phyloP scores from a whole-genome alignment of 2,888 invertebrate species.

The Poecilus cupreus region DNA sequence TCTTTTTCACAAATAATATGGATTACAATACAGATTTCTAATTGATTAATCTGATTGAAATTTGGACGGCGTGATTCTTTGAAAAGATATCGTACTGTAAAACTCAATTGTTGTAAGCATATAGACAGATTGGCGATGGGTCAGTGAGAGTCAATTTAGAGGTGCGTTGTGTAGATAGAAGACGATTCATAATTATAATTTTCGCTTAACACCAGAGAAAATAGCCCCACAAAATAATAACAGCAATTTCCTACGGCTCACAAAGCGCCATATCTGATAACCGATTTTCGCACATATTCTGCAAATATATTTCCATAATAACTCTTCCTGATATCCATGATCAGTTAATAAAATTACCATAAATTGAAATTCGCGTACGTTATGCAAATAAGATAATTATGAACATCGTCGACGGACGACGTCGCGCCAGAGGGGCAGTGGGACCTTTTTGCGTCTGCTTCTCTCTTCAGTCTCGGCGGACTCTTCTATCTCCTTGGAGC shows the following conservation, averaged over 20 bases:
- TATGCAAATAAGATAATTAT: slow-evolving; percentile 47
- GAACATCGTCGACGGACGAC: neutral
- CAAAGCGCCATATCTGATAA: neutral
- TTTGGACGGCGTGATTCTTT: too few species aligned
- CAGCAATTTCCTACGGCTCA: slow-evolving; percentile 1
- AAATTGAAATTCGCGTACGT: slow-evolving; percentile 45
- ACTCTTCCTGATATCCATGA: slow-evolving; percentile 41
- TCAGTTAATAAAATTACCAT: slow-evolving; percentile 43
- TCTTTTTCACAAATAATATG: too few species aligned
- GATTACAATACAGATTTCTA: too few species aligned
- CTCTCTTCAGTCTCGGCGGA: neutral
- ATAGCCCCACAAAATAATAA: slow-evolving; percentile 5
- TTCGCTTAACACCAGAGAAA: neutral
- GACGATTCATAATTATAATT: slow-evolving; percentile 13
- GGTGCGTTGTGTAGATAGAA: too few species aligned
- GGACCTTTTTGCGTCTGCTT: slow-evolving; percentile 22
- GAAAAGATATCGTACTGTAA: too few species aligned
- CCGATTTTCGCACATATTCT: slow-evolving; percentile 27
- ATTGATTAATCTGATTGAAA: too few species aligned
- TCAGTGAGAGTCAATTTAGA: too few species aligned
- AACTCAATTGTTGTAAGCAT: too few species aligned
- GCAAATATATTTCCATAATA: slow-evolving; percentile 21
- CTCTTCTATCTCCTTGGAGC: slow-evolving; percentile 4
- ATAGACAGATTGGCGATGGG: too few species aligned
- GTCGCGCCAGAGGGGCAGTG: slow-evolving; percentile 8